phyloP scores from a whole-genome alignment of 1,140 invertebrate genomes.

The Steinernema feltiae region DNA sequence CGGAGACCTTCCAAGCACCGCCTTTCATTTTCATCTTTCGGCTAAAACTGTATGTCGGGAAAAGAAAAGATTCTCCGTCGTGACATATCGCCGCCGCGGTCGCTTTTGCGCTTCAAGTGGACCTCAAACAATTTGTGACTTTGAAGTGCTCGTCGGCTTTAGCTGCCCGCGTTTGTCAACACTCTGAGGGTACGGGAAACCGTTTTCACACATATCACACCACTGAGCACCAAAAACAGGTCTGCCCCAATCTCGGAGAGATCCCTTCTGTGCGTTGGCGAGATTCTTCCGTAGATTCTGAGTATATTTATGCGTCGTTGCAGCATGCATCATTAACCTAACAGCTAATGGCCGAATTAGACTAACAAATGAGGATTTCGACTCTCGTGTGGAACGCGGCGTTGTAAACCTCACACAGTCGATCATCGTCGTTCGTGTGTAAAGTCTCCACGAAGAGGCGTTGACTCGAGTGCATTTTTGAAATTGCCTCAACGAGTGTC shows the following conservation, averaged over 20 bases:
- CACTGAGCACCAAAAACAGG: no score
- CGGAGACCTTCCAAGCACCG: background rate
- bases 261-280: no score
- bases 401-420: background rate
- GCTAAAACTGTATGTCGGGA: background rate
- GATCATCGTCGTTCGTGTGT: background rate
- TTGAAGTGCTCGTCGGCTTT: background rate
- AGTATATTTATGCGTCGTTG: no score
- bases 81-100: background rate
- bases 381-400: slow-evolving; percentile 4
- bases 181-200: background rate
- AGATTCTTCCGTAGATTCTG: no score
- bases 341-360: no score
- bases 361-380: no score
- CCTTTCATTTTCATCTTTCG: no score
- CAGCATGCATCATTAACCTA: no score
- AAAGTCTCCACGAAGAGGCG: background rate
- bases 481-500: no score
- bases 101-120: background rate
- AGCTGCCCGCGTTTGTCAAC: no score
- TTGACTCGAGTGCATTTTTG: background rate
- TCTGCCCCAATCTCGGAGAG: no score
- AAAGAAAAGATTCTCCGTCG: background rate
- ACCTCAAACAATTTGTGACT: background rate
- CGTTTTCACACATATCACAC: background rate